Base-by-base conservation (phyloP, 2,888 invertebrate genomes). In the Melieria picta region DNA sequence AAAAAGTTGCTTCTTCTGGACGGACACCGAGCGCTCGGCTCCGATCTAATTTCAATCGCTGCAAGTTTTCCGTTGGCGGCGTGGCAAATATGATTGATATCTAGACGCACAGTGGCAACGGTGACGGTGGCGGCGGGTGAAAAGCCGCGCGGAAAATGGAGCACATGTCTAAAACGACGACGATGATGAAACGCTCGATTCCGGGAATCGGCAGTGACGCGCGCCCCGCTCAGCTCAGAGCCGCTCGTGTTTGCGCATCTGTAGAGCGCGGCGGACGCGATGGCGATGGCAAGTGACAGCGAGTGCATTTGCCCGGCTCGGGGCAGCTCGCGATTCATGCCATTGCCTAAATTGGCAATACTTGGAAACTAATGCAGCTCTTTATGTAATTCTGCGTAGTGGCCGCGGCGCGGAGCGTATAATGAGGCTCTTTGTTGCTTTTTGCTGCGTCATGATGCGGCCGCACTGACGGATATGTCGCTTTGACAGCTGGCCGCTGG, bases 151-250 rank as follows among this genome's bases (percentile, higher is more conserved):
- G 71, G 77, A 78, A 77, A 83, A 79, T 83, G 81, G 83, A 83
- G 82, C 83, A 83, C 83, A 83, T 83, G 81, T 82, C 81, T 83
- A 80, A 82, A 82, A 81, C 81, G 82, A 83, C 82, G 83, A 83
- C 81, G 81, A 83, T 81, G 83, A 83, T 83, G 80, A 83, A 82
- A 82, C 79, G 82, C 77, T 79, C 78, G 79, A 80, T 83, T 83
- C 83, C 79, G 79, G 79, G 83, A 83, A 83, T 78, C 78, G 78
- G 50, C 60, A 72, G 62, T 48, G 43, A 64, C 42, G 45, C 4
- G 48, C 47, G 11, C n/a, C 42, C 30, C 55, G 62, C 30, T 30
- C 30, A 3, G 30, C 30, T 30, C 30, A 30, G 30, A 30, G 30
- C 30, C 30, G 30, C 30, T 30, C 30, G 30, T 30, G 30, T 30